phyloP scores from a whole-genome alignment of 2,797 vertebrate genomes.

The Dromococcyx pavoninus region DNA sequence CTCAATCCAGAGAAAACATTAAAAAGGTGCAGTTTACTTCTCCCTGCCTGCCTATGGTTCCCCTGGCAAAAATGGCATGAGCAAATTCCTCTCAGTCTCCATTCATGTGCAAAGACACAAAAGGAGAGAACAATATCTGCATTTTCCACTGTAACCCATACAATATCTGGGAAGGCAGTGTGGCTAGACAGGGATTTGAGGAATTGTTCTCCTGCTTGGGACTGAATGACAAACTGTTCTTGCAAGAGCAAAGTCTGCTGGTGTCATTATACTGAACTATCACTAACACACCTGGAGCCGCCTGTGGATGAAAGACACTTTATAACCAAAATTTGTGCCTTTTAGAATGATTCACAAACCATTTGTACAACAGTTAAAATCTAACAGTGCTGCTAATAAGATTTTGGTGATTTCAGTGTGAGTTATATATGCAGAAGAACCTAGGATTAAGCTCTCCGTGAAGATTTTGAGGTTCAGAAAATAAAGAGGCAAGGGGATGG shows the following conservation, averaged over 20 bases:
- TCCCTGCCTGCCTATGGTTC: slow-evolving; percentile 4
- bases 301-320: neutral
- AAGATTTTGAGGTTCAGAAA: neutral
- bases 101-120: slow-evolving; percentile 43
- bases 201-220: slow-evolving; percentile 29
- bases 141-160: slow-evolving; percentile 22
- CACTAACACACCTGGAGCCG: slow-evolving; percentile 7
- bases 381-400: neutral
- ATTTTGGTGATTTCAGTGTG: neutral
- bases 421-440: neutral
- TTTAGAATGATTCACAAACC: neutral
- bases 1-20: neutral
- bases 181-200: slow-evolving; percentile 54
- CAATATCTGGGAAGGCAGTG: slow-evolving; percentile 36
- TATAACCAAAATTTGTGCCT: neutral
- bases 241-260: slow-evolving; percentile 5
- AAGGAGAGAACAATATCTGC: slow-evolving; percentile 49
- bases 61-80: slow-evolving; percentile 32
- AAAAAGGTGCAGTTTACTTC: slow-evolving; percentile 35
- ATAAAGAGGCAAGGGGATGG: neutral
- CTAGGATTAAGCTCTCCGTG: neutral
- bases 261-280: neutral
- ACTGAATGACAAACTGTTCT: slow-evolving; percentile 32
- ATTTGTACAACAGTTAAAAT: neutral
- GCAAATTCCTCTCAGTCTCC: slow-evolving; percentile 24